Percentiles rank a stretch among this genome's conserved stretches.
Evolutionary conservation across 2,888 invertebrate genomes (phyloP).

Genomic region (Unio delphinus): DNA sequence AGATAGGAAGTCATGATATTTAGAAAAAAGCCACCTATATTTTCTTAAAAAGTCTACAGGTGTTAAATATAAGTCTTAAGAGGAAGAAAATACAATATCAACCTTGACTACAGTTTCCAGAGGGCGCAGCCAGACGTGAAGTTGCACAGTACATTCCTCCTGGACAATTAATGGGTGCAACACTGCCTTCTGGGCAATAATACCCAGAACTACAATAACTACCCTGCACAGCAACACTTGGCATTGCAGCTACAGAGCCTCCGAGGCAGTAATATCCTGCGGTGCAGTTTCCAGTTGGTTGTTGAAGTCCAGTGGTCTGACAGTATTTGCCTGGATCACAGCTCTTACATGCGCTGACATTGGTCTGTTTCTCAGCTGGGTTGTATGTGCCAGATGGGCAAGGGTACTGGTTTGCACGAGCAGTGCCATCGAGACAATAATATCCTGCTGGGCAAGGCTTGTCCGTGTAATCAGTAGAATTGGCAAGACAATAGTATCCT

Average conservation of each 20-base stretch:
- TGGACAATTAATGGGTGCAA: constrained; percentile 57
- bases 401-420: constrained; percentile 42
- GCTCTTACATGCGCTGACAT: constrained; percentile 44
- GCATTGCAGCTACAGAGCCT: constrained; percentile 56
- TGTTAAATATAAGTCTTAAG: background rate
- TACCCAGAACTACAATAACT: constrained; percentile 57
- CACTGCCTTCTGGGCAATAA: constrained; percentile 64
- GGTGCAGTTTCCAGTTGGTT: constrained; percentile 60
- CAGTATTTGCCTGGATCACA: constrained; percentile 61
- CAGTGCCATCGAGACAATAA: constrained; percentile 65
- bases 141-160: constrained; percentile 60
- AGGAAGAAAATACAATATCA: background rate
- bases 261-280: constrained; percentile 65
- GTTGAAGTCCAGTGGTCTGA: constrained; percentile 46
- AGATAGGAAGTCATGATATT: too few species aligned
- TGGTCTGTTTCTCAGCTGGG: constrained; percentile 38
- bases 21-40: too few species aligned
- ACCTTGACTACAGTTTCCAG: constrained; percentile 63
- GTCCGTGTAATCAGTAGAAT: constrained; percentile 59
- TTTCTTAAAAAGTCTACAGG: too few species aligned
- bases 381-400: constrained; percentile 62
- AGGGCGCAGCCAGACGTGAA: constrained; percentile 47
- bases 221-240: constrained; percentile 56
- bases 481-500: constrained; percentile 65
- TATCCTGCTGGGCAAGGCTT: constrained; percentile 63